A percentile compares a stretch with the other conserved stretches of the same genome.
phyloP scores from a whole-genome alignment of 2,113 vertebrate genomes.

The Atlantisia rogersi region DNA sequence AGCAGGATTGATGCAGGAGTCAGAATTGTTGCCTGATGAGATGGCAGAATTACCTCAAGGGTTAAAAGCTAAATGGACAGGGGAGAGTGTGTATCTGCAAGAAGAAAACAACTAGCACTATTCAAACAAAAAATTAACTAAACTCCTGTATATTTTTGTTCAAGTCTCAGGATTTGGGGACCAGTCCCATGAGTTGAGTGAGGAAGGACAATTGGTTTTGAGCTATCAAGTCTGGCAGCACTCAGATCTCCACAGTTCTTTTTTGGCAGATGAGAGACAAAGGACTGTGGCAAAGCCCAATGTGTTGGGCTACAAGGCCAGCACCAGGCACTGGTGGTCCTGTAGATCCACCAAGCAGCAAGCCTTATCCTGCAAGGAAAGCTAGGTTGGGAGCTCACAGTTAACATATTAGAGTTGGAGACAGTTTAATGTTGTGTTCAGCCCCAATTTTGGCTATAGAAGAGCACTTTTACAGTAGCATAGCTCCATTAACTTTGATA shows the following conservation, averaged over 20 bases:
- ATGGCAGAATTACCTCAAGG: neutral
- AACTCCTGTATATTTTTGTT: neutral
- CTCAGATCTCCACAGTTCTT: neutral
- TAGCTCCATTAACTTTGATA: neutral
- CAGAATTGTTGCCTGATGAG: neutral
- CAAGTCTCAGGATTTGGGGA: neutral
- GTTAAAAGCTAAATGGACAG: neutral
- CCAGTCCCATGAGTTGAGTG: neutral
- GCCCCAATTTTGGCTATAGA: neutral
- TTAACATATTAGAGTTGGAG: neutral
- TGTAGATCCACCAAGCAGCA: neutral
- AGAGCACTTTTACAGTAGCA: neutral
- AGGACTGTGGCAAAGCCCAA: neutral
- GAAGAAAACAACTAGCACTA: neutral
- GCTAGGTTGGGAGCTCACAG: neutral
- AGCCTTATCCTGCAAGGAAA: neutral
- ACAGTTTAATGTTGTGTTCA: neutral
- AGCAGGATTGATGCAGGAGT: neutral
- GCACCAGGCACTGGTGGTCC: neutral
- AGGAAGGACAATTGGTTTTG: neutral
- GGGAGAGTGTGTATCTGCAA: neutral
- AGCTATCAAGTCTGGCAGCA: neutral
- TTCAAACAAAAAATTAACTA: neutral
- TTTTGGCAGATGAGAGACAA: neutral
- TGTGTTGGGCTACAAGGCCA: neutral